A percentile compares a stretch with the other conserved stretches of the same genome.
phyloP scores from a whole-genome alignment of 2,113 vertebrate genomes.

The Probosciger aterrimus region DNA sequence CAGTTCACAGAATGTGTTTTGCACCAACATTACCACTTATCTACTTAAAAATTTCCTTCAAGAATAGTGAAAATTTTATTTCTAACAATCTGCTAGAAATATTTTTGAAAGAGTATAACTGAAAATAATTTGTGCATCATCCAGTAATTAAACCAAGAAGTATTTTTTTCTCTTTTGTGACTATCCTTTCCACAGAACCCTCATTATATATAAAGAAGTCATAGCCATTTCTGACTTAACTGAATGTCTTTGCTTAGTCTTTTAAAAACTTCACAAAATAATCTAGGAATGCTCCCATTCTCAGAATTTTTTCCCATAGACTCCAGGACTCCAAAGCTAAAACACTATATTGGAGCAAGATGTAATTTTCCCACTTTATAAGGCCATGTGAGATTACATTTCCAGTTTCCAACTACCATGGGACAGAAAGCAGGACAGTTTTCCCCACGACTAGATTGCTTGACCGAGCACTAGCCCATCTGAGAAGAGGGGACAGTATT shows the following conservation, averaged over 20 bases:
- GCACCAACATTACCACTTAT: background rate
- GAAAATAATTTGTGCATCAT: background rate
- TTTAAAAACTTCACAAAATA: background rate
- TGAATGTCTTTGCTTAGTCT: background rate
- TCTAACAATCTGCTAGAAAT: background rate
- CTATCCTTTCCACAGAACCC: background rate
- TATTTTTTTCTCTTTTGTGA: background rate
- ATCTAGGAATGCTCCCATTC: background rate
- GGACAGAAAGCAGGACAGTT: background rate
- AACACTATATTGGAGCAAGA: background rate
- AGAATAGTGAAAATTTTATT: slow-evolving; percentile 19
- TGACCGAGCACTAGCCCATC: background rate
- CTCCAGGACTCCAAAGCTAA: background rate
- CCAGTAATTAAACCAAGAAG: background rate
- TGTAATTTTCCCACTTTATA: background rate
- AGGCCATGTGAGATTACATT: background rate
- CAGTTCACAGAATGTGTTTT: slow-evolving; percentile 42
- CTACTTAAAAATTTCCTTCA: slow-evolving; percentile 57
- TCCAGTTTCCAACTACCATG: background rate
- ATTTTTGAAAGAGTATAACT: background rate
- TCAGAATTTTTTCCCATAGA: background rate
- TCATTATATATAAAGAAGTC: background rate
- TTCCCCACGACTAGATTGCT: rapidly evolving
- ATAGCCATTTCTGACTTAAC: background rate
- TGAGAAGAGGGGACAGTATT: background rate